These are phyloP conservation scores for Lagopus leucura DNA, from an alignment of 2,113 vertebrate genomes.

Conservation along the genomic window DNA sequence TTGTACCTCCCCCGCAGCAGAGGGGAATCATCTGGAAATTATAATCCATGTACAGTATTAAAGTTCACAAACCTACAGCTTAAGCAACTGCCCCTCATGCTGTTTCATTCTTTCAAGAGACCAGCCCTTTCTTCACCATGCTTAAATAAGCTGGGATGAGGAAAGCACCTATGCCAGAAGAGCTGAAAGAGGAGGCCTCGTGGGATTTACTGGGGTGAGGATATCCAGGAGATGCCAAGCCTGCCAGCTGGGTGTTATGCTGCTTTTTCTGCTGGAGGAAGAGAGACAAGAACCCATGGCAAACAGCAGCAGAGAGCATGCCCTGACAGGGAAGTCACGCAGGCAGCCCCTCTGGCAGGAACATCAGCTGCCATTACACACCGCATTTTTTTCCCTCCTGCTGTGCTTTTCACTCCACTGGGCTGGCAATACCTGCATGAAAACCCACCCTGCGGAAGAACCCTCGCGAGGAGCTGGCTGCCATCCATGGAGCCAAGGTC, in stretches of 20 bases:
- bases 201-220: background rate
- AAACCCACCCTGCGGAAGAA: background rate
- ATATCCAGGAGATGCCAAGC: background rate
- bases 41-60: background rate
- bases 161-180: background rate
- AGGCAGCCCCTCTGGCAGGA: background rate
- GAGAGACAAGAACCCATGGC: accelerated
- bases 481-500: background rate
- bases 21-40: background rate
- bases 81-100: background rate
- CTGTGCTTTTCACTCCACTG: background rate
- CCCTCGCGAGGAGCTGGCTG: background rate
- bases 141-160: background rate
- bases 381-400: background rate
- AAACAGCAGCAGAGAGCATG: accelerated
- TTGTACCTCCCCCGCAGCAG: background rate
- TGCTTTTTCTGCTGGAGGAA: background rate
- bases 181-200: background rate
- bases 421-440: no score
- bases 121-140: background rate
- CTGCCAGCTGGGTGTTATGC: background rate
- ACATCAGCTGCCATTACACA: background rate
- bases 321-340: background rate
- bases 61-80: background rate
- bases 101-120: background rate